phyloP scores from a whole-genome alignment of 2,113 vertebrate species.

The Isichthys henryi region DNA sequence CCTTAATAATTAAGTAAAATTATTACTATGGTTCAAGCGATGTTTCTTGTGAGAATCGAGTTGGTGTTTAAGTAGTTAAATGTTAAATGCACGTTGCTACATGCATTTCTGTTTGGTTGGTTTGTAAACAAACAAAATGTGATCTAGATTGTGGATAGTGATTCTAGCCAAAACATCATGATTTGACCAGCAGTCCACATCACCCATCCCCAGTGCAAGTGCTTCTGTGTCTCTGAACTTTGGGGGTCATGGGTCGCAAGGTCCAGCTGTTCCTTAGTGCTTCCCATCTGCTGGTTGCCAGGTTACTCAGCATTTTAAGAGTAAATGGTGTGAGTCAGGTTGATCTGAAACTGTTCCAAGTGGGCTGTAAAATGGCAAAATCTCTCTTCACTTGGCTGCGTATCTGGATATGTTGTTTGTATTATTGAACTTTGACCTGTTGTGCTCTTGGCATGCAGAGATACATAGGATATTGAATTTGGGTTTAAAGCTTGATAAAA shows the following conservation, averaged over 20 bases:
- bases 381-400: not conserved
- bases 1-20: not conserved
- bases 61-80: not conserved
- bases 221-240: not conserved
- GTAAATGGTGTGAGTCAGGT: not conserved
- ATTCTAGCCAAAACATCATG: not conserved
- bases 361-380: not conserved
- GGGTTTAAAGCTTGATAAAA: not conserved
- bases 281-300: not conserved
- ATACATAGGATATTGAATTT: not conserved
- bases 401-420: not conserved
- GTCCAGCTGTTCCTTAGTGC: not conserved
- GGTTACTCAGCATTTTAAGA: not conserved
- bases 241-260: no score
- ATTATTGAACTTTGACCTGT: not conserved
- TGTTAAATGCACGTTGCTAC: not conserved
- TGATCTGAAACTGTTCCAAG: not conserved
- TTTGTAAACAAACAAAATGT: not conserved
- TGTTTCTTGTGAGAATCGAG: not conserved
- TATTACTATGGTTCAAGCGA: not conserved
- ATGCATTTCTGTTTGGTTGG: not conserved
- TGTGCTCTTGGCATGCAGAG: not conserved
- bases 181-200: not conserved
- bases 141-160: not conserved
- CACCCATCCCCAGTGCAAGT: not conserved